Evolutionary conservation across 1,140 invertebrate species (phyloP), one percentile per base, ranked within the genome.

Genomic region (Lutraria rhynchaena): DNA sequence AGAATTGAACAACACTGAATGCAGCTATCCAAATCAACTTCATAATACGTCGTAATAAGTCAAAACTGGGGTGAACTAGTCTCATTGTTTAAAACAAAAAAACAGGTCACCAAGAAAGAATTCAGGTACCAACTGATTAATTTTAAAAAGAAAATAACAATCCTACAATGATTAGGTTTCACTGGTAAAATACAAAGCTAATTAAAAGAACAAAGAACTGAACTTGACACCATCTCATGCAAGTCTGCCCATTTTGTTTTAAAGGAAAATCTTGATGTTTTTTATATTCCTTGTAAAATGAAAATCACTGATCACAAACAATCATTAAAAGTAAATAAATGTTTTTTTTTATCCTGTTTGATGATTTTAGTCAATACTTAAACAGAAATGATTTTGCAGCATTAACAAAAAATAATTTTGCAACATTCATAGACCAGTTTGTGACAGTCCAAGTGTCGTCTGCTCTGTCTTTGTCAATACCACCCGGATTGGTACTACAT

Each of bases 381-480:
- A n/a, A n/a, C n/a, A n/a, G n/a, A n/a, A n/a, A n/a, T n/a, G 15
- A 44, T 7, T 49, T 65, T 65, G 35, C 61, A 44, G 61, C 61
- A 65, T 13, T 65, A 9, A 44, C 29, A 60, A 60, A 35, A 60
- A 5, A 35, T 35, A 60, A n/a, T n/a, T n/a, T n/a, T n/a, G n/a
- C n/a, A n/a, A n/a, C n/a, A 15, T 41, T 41, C 5, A n/a, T 19
- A 71, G 49, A 71, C 49, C 19, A 57, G 35, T 57, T 57, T 31
- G 67, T 71, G 69, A 22, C 49, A 71, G 49, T n/a, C 69, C 27
- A 71, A 71, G 53, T 37, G 46, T 55, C 69, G 53, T 55, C 49
- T 67, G 51, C 49, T 41, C 35, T 55, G 69, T 58, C 71, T 58
- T n/a, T 9, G 15, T 15, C 3, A 13, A 60, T 60, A 75, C 71